Base-by-base conservation (phyloP, 2,113 vertebrate species). In the Pedionomus torquatus region DNA sequence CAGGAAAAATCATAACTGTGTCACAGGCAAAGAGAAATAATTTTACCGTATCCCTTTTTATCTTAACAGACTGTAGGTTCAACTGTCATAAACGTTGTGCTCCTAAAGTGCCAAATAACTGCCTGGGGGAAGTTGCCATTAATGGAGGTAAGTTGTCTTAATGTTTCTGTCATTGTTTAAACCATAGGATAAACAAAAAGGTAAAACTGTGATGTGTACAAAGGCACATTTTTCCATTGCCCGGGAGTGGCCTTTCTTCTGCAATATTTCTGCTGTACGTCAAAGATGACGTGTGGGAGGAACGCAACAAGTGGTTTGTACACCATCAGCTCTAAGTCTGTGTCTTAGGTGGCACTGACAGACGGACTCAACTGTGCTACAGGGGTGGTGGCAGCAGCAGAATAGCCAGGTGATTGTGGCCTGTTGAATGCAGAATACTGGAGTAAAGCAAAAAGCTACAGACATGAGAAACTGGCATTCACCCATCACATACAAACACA, bases 11-110 rank as follows among this genome's bases (percentile, higher is more conserved):
- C 54, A 35, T 8, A 72, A 30, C 28, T 65, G 13, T 91, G 14
- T 41, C 43, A 28, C 12, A 52, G 71, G 82, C 70, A 63, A 75
- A 63, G 14, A 75, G 25, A 58, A 81, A 64, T 74, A 44, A 82
- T 64, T 81, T 82, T 81, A 11, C 48, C 16, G 9, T 66, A 4
- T 92, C 52, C 26, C 15, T 95, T 97, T 78, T 96, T 93, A 83
- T 74, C 20, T 68, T 80, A 92, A 74, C 96, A 99, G 99, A 99
- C 96, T 99, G 99, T 97, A 99, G 98, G 93, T 99, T 99, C 97
- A 99, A 99, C 94, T 99, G 99, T 95, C 99, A 99, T 88, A 99
- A 99, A 97, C 99, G 99, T 78, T 99, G 99, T 97, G 99, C 99
- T 72, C 97, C 99, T 7, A 99, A 99, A 98, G 99, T 99, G 90